phyloP scores from a whole-genome alignment of 2,797 vertebrate genomes.

The Anguilla marmorata region DNA sequence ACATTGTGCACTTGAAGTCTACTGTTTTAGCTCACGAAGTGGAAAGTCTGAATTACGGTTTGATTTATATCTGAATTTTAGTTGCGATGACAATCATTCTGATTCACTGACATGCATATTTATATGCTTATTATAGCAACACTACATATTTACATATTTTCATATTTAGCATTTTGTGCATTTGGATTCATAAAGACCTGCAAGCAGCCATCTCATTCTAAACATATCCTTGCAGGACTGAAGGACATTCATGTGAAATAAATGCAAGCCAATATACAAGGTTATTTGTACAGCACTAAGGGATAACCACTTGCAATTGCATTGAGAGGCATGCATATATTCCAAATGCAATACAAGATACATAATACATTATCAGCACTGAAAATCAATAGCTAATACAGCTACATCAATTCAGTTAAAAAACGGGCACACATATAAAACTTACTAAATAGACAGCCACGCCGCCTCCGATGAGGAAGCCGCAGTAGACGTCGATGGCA shows the following conservation, averaged over 20 bases:
- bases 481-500: constrained; percentile 91
- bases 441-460: constrained; percentile 93
- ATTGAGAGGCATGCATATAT: too few species aligned
- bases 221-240: neutral
- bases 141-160: neutral
- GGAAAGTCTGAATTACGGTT: neutral
- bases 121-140: neutral
- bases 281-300: neutral
- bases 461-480: constrained; percentile 87
- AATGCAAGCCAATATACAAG: neutral
- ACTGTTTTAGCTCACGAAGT: neutral
- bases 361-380: neutral
- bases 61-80: constrained; percentile 2
- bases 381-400: neutral
- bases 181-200: neutral
- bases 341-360: neutral
- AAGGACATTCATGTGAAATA: neutral
- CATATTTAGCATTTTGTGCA: neutral
- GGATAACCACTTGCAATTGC: neutral
- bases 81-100: neutral
- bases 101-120: neutral
- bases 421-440: neutral
- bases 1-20: neutral
- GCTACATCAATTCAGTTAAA: neutral
- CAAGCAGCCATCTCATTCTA: neutral